Evolutionary conservation across 2,113 vertebrate species (phyloP), one percentile per base, ranked within the genome.

Genomic region (Apus apus): DNA sequence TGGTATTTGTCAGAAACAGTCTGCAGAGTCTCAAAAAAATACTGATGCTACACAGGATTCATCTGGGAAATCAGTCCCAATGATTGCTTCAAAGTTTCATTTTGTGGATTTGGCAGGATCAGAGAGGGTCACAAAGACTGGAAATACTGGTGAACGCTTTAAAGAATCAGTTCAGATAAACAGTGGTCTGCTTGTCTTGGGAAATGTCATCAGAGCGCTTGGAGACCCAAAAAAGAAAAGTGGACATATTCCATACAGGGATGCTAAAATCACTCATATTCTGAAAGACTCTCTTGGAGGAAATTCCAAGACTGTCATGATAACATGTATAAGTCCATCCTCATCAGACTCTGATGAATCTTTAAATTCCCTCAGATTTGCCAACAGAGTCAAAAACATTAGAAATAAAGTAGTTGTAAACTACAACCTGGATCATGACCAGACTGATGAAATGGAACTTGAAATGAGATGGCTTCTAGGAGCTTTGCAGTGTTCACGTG

Each of bases 91-190:
- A 9, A 99, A 99, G 88, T 98, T 99, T 95, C 98, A 98, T 76
- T 98, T 99, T 97, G 99, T 99, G 57, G 99, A 99, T 96, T 98
- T 99, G 67, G 99, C 99, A 9, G 99, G 99, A 34, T 99, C 98
- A 13, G 99, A 99, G 96, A 98, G 98, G 60, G 98, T 98, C 40
- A 96, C 98, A 50, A 99, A 99, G 97, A 99, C 98, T 8, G 98
- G 98, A 51, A 99, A 98, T 97, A 98, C 98, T 2, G 98, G 98
- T 4, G 97, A 98, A 62, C 96, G 98, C 13, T 98, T 99, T 95
- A 99, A 99, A 97, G 99, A 99, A 95, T 99, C 99, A 32, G 85
- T 98, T 94, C 98, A 98, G 46, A 99, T 99, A 91, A 99, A 99
- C 36, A 98, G 98, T 40, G 99, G 98, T 53, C 94, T 99, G 46